Evolutionary conservation across 92 coral and sea anemone species (phyloP).

Genomic region (Chrysogorgia sp.): DNA sequence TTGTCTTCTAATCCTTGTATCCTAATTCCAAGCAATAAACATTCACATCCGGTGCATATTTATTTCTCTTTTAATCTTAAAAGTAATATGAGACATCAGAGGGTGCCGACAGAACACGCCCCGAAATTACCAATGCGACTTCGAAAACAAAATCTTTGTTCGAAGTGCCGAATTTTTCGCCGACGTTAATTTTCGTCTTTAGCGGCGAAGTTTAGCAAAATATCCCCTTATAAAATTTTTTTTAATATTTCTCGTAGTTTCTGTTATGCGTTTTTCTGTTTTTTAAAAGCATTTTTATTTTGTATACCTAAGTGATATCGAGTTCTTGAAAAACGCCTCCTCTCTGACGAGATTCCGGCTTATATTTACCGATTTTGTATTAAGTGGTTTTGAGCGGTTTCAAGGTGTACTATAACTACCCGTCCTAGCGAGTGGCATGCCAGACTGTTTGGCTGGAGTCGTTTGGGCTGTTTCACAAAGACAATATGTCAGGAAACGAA

Average conservation of each 20-base stretch:
- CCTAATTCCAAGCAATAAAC: conserved; percentile 11
- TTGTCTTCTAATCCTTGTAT: conserved; percentile 8
- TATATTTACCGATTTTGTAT: neutral
- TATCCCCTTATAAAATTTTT: neutral
- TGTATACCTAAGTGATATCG: no score
- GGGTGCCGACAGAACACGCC: conserved; percentile 18
- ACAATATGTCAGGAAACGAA: conserved; percentile 10
- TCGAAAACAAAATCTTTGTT: neutral
- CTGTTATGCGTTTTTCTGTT: no score
- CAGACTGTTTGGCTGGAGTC: neutral
- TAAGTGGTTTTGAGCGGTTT: neutral
- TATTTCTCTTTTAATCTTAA: conserved; percentile 19
- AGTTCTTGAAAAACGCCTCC: no score
- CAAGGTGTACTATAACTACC: neutral
- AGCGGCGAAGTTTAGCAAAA: neutral
- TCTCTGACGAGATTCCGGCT: neutral
- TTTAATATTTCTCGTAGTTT: no score
- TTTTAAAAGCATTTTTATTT: no score
- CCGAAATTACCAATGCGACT: conserved; percentile 15
- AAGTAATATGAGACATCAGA: conserved; percentile 21
- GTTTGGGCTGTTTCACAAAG: neutral
- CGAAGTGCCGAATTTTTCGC: neutral
- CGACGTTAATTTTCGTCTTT: neutral
- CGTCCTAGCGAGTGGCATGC: conserved; percentile 2
- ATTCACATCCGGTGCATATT: conserved; percentile 5